Evolutionary conservation across 2,888 invertebrate genomes (phyloP), one percentile per base, ranked within the genome.

Genomic region (Notodonta dromedarius): DNA sequence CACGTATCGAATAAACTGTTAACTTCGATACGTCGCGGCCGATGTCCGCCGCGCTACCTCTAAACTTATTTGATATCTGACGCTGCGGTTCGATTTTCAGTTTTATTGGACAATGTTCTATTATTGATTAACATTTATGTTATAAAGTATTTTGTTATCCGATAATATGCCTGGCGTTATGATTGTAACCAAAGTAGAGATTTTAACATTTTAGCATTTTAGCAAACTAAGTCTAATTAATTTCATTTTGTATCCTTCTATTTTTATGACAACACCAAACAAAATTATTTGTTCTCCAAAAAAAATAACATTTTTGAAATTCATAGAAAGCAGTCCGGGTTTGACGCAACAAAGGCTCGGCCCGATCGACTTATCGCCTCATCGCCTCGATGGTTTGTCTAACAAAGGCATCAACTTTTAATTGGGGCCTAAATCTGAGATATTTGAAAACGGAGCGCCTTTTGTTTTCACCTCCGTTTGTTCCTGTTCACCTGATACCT

Each of bases 1-100:
- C 86, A 88, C 84, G 85, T 83, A 67, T 71, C 71, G 83, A 83
- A 85, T 87, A 85, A 84, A 85, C 83, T 83, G 85, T 82, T 86
- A 84, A 84, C 80, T 88, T 75, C 79, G 81, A 87, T 86, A 84
- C 79, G 74, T 73, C 63, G 73, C 50, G 62, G 59, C 57, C 60
- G 44, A 57, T 63, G 58, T 66, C 63, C 61, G 65, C 54, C 50
- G 48, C 46, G 56, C 16, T 57, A 50, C 52, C 51, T 24, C 52
- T 48, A 53, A 59, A 53, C 56, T 62, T 62, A 52, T 62, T 56
- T 56, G 56, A 51, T 32, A 50, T 54, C 53, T 35, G 46, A 42
- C 13, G 12, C 16, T 40, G 39, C 50, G 48, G 53, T 55, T 57
- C 7, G 11, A 56, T 53, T 56, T 65, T 52, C 53, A 50, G 16